phyloP scores from a whole-genome alignment of 2,113 vertebrate genomes.

The Neomonachus schauinslandi region DNA sequence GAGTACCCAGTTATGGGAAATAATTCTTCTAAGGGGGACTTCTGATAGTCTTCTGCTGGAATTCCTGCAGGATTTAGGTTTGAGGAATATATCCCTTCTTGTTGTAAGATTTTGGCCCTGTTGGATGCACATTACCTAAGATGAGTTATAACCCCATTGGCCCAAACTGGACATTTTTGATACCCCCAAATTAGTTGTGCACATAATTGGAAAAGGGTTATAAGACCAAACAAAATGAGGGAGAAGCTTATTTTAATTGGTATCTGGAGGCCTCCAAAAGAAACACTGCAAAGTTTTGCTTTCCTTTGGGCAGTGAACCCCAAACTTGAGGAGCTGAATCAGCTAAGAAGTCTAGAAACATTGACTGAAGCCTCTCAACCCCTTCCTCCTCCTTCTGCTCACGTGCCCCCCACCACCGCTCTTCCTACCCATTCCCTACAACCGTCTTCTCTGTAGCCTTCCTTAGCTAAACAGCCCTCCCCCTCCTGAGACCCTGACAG shows the following conservation, averaged over 20 bases:
- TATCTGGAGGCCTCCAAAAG: neutral
- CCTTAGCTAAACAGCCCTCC: neutral
- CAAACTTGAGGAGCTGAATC: neutral
- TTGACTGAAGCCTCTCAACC: neutral
- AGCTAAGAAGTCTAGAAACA: neutral
- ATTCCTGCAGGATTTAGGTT: neutral
- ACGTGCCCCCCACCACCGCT: neutral
- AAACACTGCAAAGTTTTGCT: neutral
- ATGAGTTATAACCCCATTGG: neutral
- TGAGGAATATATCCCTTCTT: neutral
- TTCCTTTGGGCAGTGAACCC: neutral
- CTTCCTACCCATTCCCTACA: neutral
- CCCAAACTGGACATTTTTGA: neutral
- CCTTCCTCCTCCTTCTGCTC: neutral
- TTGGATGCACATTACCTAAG: neutral
- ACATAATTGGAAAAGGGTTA: neutral
- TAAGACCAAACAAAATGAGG: neutral
- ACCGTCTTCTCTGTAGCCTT: neutral
- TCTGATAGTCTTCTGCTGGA: neutral
- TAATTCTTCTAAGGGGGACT: neutral
- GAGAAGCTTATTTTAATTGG: neutral
- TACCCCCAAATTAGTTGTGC: neutral
- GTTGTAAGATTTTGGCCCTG: neutral
- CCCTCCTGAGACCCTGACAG: neutral
- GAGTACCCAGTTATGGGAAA: neutral